These are phyloP conservation scores for Cyanistes caeruleus DNA, from an alignment of 2,113 vertebrate species.

Conservation along the genomic window DNA sequence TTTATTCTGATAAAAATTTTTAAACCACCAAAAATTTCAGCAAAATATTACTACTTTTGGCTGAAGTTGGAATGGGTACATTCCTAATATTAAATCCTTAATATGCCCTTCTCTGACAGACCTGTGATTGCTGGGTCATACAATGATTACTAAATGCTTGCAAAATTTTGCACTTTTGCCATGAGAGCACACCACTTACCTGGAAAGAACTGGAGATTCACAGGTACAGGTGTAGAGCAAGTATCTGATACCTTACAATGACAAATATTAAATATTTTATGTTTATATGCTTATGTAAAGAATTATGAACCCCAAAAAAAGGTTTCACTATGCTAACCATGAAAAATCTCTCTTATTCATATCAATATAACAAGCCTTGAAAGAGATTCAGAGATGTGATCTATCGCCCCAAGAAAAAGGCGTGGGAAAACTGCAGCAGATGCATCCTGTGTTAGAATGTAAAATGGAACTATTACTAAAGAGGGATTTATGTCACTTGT, in stretches of 20 bases:
- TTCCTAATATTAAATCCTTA: background rate
- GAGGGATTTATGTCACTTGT: background rate
- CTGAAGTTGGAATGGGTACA: background rate
- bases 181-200: rapidly evolving
- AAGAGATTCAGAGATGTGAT: background rate
- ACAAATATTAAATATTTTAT: background rate
- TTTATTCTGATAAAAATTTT: background rate
- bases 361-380: background rate
- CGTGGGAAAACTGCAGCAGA: background rate
- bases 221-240: background rate
- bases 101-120: background rate
- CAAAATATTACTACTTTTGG: background rate
- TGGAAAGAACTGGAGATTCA: background rate
- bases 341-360: background rate
- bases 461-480: background rate
- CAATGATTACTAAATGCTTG: background rate
- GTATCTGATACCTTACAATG: background rate
- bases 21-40: background rate
- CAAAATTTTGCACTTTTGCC: background rate
- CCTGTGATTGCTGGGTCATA: background rate
- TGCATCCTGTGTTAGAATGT: background rate
- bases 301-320: background rate
- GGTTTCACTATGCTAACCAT: rapidly evolving
- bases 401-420: background rate
- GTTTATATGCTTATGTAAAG: background rate